A percentile compares a stretch with the other conserved stretches of the same genome.
These are phyloP conservation scores for Drosophila bipectinata DNA, from an alignment of 1,140 invertebrate species.

Conservation along the genomic window DNA sequence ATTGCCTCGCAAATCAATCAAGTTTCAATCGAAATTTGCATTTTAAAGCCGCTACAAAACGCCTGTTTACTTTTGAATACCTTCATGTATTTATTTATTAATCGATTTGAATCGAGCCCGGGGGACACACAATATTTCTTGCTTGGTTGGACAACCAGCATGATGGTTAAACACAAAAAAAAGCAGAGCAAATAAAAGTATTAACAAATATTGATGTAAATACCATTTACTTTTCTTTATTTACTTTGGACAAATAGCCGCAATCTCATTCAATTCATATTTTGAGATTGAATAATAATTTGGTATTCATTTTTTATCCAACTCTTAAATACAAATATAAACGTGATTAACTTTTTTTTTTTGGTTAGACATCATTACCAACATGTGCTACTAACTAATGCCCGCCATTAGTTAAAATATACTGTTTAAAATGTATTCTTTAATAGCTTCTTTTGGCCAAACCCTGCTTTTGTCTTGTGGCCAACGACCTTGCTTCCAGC, in stretches of 20 bases:
- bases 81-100: conserved; percentile 47
- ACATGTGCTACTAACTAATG: too few species aligned
- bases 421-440: not conserved
- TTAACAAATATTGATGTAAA: conserved; percentile 46
- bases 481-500: conserved; percentile 36
- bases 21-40: conserved; percentile 36
- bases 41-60: conserved; percentile 46
- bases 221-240: conserved; percentile 38
- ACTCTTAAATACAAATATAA: not conserved
- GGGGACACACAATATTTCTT: conserved; percentile 32
- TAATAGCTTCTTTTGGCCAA: not conserved
- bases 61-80: conserved; percentile 32
- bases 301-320: conserved; percentile 1
- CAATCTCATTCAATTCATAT: conserved; percentile 28
- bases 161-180: not conserved
- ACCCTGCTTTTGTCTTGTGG: conserved; percentile 11
- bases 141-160: conserved; percentile 17
- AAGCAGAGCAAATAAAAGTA: conserved; percentile 42
- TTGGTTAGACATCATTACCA: not conserved
- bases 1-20: conserved; percentile 17
- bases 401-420: not conserved
- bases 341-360: not conserved
- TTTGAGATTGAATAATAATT: conserved; percentile 34
- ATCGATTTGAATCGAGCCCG: conserved; percentile 51
- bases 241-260: conserved; percentile 37